Evolutionary conservation across 2,888 invertebrate genomes (phyloP).

Genomic region (Trichogramma evanescens): DNA sequence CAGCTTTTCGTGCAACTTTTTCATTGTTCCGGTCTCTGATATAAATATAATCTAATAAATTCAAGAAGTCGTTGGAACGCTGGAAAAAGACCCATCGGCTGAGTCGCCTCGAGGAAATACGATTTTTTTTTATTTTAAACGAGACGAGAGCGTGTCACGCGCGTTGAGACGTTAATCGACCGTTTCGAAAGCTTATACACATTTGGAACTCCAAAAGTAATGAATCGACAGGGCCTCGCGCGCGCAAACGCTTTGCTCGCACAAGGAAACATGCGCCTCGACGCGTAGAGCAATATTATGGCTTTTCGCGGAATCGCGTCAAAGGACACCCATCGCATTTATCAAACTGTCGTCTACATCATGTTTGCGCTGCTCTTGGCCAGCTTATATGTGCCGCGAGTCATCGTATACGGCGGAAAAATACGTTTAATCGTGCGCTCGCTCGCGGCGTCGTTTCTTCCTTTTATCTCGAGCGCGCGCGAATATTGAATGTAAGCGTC

Average conservation of each 20-base stretch:
- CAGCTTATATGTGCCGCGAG: not conserved
- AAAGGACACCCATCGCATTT: slow-evolving; percentile 20
- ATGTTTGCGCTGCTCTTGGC: not conserved
- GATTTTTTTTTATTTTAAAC: too few relatives aligned
- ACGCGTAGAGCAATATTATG: slow-evolving; percentile 1
- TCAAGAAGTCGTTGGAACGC: too few relatives aligned
- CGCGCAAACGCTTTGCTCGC: not conserved
- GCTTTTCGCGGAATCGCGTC: slow-evolving; percentile 15
- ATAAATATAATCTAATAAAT: too few relatives aligned
- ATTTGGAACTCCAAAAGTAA: too few relatives aligned
- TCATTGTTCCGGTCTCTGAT: too few relatives aligned
- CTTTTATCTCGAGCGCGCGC: slow-evolving; percentile 3
- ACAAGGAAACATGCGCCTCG: slow-evolving; percentile 10
- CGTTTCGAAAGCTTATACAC: too few relatives aligned
- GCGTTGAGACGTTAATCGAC: too few relatives aligned
- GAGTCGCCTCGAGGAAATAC: too few relatives aligned
- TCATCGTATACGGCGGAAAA: not conserved
- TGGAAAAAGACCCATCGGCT: too few relatives aligned
- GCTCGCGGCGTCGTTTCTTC: slow-evolving; percentile 5
- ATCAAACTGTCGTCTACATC: slow-evolving; percentile 22
- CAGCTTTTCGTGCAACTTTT: too few relatives aligned
- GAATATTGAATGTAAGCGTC: slow-evolving; percentile 8
- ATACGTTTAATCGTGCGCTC: slow-evolving; percentile 17
- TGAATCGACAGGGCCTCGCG: not conserved
- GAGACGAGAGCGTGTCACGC: too few relatives aligned